Evolutionary conservation across 1,140 invertebrate genomes (phyloP), one percentile per base, ranked within the genome.

Genomic region (Drepana arcuata): DNA sequence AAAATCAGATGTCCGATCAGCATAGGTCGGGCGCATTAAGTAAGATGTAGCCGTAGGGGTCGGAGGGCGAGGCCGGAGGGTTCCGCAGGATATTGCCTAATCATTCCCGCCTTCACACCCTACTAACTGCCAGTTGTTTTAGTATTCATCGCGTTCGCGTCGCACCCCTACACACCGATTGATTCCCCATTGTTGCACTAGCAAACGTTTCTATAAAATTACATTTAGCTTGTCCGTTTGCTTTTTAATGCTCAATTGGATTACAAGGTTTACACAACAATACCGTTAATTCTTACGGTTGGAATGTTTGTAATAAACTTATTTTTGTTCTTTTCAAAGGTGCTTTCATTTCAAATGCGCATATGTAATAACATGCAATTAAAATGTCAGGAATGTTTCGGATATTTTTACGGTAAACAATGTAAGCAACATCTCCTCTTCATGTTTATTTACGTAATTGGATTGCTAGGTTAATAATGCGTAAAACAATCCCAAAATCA

Each of bases 401-500:
- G 10, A 26, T 26, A 26, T 10, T 10, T 6, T 26, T 7, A 7
- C 24, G 18, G 18, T n/a, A 10, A 26, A 26, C 24, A 26, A n/a
- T 26, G 34, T 24, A 24, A 36, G 18, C 13, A 46, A 53, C 30
- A 59, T 61, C 42, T 65, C 49, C 56, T 54, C 49, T 54, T 72
- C 57, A 64, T 66, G 63, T 54, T 70, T 61, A 62, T 66, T 62
- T 63, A 59, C 48, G 59, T 77, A 81, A 81, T 81, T 81, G 69
- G 35, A 77, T 77, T 77, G 77, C 56, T 35, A 56, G 67, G 64
- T 79, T 79, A 81, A 81, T 74, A 71, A 79, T 68, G 74, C 77
- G 74, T 75, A 72, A 81, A 81, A 78, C 74, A 81, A 77, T 79
- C 71, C 57, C 45, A 63, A 68, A 75, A 69, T 71, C 66, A 55